Evolutionary conservation across 2,888 invertebrate genomes (phyloP).

Genomic region (Colostygia pectinataria): DNA sequence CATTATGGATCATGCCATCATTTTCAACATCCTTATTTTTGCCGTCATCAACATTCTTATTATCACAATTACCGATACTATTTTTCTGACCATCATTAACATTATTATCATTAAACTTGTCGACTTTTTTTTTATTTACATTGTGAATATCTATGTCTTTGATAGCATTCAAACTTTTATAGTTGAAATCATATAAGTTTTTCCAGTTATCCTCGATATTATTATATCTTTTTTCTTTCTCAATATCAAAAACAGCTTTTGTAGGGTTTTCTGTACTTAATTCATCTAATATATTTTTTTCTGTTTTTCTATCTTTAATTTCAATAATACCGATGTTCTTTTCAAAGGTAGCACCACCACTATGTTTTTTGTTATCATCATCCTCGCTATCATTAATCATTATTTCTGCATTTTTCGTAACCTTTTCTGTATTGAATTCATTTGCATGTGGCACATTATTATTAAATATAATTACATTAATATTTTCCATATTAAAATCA

Average conservation of each 20-base stretch:
- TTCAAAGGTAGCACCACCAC: not conserved
- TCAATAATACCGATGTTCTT: not conserved
- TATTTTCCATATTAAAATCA: constrained; percentile 51
- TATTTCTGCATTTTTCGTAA: too few species aligned
- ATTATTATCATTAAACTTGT: not conserved
- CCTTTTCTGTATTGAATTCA: too few species aligned
- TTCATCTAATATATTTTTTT: not conserved
- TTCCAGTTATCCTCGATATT: not conserved
- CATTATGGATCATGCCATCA: constrained; percentile 21
- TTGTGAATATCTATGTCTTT: not conserved
- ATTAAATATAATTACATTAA: constrained; percentile 47
- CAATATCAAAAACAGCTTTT: not conserved
- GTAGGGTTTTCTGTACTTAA: not conserved
- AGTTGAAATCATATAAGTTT: not conserved
- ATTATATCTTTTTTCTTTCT: not conserved
- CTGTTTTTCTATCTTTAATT: too few species aligned
- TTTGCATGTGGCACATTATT: not conserved
- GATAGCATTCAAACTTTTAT: not conserved
- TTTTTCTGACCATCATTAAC: not conserved
- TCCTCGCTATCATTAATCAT: not conserved
- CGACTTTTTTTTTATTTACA: not conserved
- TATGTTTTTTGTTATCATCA: not conserved
- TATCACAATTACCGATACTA: not conserved
- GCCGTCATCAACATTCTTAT: not conserved
- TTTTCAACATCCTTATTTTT: not conserved